Percentiles rank a stretch among this genome's conserved stretches.
Conservation (phyloP, 2,113 vertebrate species). For the Aplodontia rufa region DNA sequence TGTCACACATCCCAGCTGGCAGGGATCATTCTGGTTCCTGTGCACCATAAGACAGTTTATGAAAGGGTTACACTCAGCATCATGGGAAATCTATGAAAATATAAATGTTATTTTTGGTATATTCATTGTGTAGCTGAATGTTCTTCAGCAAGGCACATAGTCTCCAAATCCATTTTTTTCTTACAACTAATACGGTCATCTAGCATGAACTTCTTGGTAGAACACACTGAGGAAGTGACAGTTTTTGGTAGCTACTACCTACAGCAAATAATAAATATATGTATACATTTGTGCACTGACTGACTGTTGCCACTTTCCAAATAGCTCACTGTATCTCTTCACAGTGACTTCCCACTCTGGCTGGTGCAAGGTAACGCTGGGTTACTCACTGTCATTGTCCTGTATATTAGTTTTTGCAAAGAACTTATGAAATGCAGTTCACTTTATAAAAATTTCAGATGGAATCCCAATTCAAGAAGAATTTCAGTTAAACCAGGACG, state of each 20-base stretch:
- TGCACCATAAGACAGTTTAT: rapidly evolving
- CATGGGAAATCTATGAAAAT: neutral
- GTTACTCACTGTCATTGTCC: neutral
- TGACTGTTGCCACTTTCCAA: neutral
- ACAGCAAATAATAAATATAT: neutral
- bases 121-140: neutral
- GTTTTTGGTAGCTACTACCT: neutral
- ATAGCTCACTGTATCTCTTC: neutral
- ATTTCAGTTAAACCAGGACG: neutral
- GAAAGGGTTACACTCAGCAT: neutral
- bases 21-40: too few relatives aligned
- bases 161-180: neutral
- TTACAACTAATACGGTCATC: neutral
- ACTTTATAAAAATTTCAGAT: constrained; percentile 24
- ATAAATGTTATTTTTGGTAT: neutral
- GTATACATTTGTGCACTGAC: neutral
- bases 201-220: neutral
- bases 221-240: neutral
- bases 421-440: neutral
- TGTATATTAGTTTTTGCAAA: neutral
- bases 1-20: rapidly evolving
- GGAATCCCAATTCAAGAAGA: neutral
- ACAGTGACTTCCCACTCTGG: neutral
- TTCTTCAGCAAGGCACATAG: neutral
- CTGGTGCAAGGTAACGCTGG: neutral